Evolutionary conservation across 2,113 vertebrate species (phyloP), one percentile per base, ranked within the genome.

Genomic region (Orthochromis indermauri): DNA sequence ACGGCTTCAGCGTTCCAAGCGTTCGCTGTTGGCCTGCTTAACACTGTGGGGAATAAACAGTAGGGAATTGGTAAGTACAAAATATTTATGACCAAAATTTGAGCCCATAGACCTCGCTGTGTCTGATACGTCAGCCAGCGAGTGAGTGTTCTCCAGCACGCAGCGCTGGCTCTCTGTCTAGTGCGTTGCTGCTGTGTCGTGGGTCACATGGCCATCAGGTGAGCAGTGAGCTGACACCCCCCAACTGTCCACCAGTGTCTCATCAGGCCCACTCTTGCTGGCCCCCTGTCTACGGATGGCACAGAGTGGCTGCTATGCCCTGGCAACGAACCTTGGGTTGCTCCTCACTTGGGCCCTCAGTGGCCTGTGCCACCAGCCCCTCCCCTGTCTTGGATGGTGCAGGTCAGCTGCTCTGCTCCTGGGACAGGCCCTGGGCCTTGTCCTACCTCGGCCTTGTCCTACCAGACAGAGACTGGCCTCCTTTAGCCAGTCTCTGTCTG

Each of bases 101-200:
- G 45, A 17, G 45, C 16, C 47, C 16, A 17, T 17, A 49, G n/a
- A 54, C 1, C 53, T 24, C 3, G 3, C 53, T 54, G 54, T 55
- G 11, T 55, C 54, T 55, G 54, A 55, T 55, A 55, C 21, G 3
- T 26, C 54, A 55, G 54, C 54, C 54, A 5, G 54, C 7, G 3
- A 55, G 11, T 14, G 54, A 26, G 54, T 55, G 54, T 26, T 26
- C 21, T 55, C 53, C 21, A 7, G 11, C 21, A 55, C 6, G 11
- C 53, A 55, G 53, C 1, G 21, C 21, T 55, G 53, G 21, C 53
- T 13, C 4, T 24, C 53, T 55, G 53, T 55, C 1, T 13, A 55
- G 11, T 55, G 53, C 1, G 4, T 55, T 55, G 53, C 21, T 0
- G 1, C 51, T 24, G 21, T 24, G 53, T 55, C 1, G 0, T 1